These are phyloP conservation scores for Diadumene lineata DNA, from an alignment of 92 coral and sea anemone species.

Conservation along the genomic window DNA sequence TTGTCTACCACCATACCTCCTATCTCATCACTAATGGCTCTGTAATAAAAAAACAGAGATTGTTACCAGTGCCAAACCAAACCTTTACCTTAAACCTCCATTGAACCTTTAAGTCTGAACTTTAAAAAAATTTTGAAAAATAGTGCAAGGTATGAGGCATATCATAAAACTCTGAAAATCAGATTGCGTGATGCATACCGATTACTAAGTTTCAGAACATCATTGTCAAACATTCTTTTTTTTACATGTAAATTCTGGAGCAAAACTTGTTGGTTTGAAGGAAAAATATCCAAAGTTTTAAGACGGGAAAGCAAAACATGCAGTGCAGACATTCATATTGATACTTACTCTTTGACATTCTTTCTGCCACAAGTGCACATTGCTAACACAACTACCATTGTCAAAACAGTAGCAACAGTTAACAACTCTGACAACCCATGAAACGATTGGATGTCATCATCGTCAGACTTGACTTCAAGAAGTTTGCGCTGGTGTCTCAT, in stretches of 20 bases:
- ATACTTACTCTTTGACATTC: constrained; percentile 25
- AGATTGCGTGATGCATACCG: too few relatives aligned
- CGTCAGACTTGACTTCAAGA: not conserved
- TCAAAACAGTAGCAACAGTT: constrained; percentile 26
- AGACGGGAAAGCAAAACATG: not conserved
- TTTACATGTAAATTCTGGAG: too few relatives aligned
- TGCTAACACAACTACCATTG: constrained; percentile 51
- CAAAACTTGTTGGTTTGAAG: too few relatives aligned
- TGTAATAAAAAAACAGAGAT: not conserved
- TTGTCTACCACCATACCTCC: constrained; percentile 18
- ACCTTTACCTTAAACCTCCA: too few relatives aligned
- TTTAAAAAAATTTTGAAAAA: too few relatives aligned
- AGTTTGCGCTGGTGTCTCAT: constrained; percentile 12
- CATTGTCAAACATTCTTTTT: not conserved
- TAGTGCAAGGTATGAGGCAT: too few relatives aligned
- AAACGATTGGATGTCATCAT: not conserved
- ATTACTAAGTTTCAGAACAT: too few relatives aligned
- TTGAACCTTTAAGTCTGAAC: too few relatives aligned
- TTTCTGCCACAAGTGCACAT: constrained; percentile 42
- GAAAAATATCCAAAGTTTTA: too few relatives aligned
- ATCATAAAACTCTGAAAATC: too few relatives aligned
- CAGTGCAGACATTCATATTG: not conserved
- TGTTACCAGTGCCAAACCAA: not conserved
- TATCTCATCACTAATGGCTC: constrained; percentile 27
- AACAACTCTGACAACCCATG: constrained; percentile 13